Percentiles rank a stretch among this genome's conserved stretches.
Conservation (phyloP, 2,888 invertebrate species). For the Iselma pallidipennis region DNA sequence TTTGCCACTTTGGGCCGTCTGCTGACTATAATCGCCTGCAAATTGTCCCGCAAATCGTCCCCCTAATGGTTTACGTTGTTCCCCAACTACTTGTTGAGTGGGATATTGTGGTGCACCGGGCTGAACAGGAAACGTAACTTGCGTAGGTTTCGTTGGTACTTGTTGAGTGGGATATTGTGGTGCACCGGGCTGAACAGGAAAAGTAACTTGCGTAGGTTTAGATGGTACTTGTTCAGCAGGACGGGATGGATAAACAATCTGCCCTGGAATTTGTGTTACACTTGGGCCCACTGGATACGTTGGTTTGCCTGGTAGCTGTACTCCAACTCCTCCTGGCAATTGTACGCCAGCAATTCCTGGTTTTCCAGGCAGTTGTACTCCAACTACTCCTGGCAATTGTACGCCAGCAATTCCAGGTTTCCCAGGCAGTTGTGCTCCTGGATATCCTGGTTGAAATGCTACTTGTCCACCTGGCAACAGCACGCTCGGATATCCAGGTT, state of each 20-base stretch:
- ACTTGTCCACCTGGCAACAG: not conserved
- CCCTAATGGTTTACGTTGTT: not conserved
- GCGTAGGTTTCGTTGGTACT: not conserved
- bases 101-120: not conserved
- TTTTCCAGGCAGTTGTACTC: not conserved
- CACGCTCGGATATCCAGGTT: too few species aligned
- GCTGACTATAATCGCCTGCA: conserved; percentile 36
- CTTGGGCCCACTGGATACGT: not conserved
- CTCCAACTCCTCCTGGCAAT: not conserved
- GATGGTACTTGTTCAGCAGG: not conserved
- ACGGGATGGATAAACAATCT: not conserved
- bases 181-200: not conserved
- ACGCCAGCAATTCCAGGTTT: too few species aligned
- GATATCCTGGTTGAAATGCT: conserved; percentile 4
- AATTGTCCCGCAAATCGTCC: conserved; percentile 40
- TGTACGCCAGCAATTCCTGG: not conserved
- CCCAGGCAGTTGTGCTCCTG: not conserved
- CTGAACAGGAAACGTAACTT: not conserved
- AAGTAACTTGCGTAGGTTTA: not conserved
- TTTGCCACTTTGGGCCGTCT: conserved; percentile 33
- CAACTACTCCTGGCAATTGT: not conserved
- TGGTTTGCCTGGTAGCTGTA: not conserved
- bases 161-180: not conserved
- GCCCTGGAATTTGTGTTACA: not conserved
- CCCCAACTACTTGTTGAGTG: conserved; percentile 12